Evolutionary conservation across 1,140 invertebrate genomes (phyloP).

Genomic region (Drosophila oshimai): DNA sequence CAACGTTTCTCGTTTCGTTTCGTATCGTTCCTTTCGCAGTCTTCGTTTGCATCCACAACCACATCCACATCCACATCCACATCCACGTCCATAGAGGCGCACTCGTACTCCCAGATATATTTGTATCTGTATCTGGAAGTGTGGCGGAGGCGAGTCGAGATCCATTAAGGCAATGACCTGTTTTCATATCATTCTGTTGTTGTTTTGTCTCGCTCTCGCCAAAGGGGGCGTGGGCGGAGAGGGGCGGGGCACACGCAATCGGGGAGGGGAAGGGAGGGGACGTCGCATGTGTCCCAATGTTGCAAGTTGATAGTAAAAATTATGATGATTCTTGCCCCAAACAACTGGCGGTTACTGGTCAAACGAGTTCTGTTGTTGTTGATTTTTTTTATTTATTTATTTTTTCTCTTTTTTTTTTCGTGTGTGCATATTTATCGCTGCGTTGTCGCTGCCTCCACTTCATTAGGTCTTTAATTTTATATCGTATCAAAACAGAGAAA

Average conservation of each 20-base stretch:
- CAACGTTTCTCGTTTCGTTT: conserved; percentile 51
- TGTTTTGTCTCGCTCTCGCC: conserved; percentile 69
- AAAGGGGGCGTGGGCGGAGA: conserved; percentile 51
- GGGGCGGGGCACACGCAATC: conserved; percentile 66
- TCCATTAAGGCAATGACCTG: conserved; percentile 82
- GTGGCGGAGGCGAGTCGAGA: conserved; percentile 48
- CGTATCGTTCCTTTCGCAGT: conserved; percentile 37
- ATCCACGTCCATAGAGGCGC: conserved; percentile 20
- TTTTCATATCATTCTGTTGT: conserved; percentile 79
- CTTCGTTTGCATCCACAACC: conserved; percentile 65
- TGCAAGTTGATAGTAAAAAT: conserved; percentile 81
- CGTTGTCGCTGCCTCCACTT: conserved; percentile 77
- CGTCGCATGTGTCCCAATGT: conserved; percentile 70
- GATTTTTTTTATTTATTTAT: conserved; percentile 24
- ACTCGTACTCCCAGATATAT: not conserved
- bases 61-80: conserved; percentile 50
- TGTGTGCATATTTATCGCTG: conserved; percentile 75
- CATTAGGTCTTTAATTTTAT: conserved; percentile 80
- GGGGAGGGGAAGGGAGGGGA: conserved; percentile 31
- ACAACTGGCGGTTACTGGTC: conserved; percentile 64
- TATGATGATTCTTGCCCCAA: conserved; percentile 79
- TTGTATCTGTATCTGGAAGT: conserved; percentile 30
- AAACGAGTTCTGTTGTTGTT: conserved; percentile 61
- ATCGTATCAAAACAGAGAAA: conserved; percentile 75
- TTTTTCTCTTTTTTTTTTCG: conserved; percentile 11